phyloP scores from a whole-genome alignment of 1,140 invertebrate species.

The Drosophila subpulchrella region DNA sequence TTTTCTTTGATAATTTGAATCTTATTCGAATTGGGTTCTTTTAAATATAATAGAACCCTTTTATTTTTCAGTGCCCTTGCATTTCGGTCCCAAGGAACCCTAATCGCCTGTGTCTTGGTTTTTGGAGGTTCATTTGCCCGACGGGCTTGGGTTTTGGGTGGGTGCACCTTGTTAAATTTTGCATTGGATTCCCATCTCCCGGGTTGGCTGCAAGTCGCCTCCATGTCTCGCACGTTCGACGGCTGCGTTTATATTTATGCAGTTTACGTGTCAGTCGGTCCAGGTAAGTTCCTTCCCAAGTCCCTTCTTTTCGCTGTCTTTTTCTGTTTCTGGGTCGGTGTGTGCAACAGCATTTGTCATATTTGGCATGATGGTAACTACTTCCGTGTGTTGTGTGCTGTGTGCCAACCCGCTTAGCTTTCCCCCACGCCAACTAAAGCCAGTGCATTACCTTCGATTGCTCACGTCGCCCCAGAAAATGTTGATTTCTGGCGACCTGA shows the following conservation, averaged over 20 bases:
- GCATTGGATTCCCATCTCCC: constrained; percentile 56
- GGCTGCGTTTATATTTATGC: constrained; percentile 81
- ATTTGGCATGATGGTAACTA: constrained; percentile 81
- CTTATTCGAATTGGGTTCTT: no score
- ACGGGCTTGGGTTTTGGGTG: not conserved
- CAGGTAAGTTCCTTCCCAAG: constrained; percentile 12
- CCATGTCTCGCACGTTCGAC: constrained; percentile 59
- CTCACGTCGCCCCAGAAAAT: constrained; percentile 66
- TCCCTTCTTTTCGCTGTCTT: constrained; percentile 4
- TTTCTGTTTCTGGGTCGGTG: constrained; percentile 18
- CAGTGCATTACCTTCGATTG: constrained; percentile 76
- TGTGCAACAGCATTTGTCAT: constrained; percentile 74
- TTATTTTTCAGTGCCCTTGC: constrained; percentile 2
- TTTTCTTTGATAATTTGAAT: no score
- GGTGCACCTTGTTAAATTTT: constrained; percentile 51
- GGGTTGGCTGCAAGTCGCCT: constrained; percentile 17
- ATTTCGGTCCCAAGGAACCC: constrained; percentile 6
- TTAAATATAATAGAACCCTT: no score
- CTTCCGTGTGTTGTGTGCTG: constrained; percentile 61
- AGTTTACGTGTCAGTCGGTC: constrained; percentile 72
- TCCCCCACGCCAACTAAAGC: not conserved
- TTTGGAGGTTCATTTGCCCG: constrained; percentile 13
- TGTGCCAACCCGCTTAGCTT: not conserved
- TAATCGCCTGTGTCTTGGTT: constrained; percentile 30
- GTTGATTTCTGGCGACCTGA: constrained; percentile 79